These are phyloP conservation scores for Cataglyphis hispanica DNA, from an alignment of 1,140 invertebrate species.

Conservation along the genomic window DNA sequence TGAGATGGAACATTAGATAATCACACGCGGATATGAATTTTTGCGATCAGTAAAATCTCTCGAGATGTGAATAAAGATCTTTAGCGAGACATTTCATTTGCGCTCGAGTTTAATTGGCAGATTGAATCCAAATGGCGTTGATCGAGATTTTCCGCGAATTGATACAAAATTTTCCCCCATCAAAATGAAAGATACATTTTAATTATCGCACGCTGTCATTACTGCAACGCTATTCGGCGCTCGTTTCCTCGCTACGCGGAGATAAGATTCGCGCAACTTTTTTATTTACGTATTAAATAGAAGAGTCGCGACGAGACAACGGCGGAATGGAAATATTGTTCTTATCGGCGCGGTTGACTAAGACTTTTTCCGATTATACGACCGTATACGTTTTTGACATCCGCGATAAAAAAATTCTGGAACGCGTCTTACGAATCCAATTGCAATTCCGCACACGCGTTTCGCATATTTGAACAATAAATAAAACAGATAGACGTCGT, in stretches of 20 bases:
- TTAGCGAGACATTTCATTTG: neutral
- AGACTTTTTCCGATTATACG: constrained; percentile 42
- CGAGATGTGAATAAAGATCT: neutral
- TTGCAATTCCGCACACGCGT: constrained; percentile 18
- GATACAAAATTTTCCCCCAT: neutral
- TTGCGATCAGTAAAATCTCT: neutral
- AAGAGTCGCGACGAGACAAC: neutral
- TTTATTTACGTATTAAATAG: constrained; percentile 51
- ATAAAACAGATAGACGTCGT: constrained; percentile 10
- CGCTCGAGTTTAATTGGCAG: no score
- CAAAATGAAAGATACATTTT: neutral
- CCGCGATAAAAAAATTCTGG: constrained; percentile 20
- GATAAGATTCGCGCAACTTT: constrained; percentile 43
- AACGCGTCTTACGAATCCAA: neutral
- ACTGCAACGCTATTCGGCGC: neutral
- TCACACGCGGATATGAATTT: neutral
- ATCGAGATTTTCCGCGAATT: neutral
- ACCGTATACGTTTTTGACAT: neutral
- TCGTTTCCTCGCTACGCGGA: constrained; percentile 15
- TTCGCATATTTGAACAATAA: constrained; percentile 31
- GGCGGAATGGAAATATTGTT: constrained; percentile 40
- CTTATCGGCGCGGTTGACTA: constrained; percentile 28
- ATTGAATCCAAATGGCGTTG: no score
- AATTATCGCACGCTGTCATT: constrained; percentile 21
- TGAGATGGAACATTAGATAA: neutral